Evolutionary conservation across 2,797 vertebrate species (phyloP).

Genomic region (Cynopterus sphinx): DNA sequence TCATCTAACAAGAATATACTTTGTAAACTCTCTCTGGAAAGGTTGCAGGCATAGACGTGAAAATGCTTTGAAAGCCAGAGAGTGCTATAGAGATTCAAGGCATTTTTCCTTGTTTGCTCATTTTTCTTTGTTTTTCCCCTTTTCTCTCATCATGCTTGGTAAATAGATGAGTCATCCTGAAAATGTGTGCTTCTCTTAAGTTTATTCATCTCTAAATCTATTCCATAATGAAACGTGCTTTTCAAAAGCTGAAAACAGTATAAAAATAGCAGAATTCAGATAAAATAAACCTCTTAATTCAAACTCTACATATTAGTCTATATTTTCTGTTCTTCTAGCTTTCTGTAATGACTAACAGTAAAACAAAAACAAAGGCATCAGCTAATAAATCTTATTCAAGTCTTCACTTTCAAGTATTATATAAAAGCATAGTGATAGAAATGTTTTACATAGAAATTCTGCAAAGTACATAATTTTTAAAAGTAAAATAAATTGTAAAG

Average conservation of each 20-base stretch:
- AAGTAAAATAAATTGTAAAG: constrained; percentile 50
- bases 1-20: not conserved
- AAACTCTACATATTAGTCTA: not conserved
- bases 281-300: not conserved
- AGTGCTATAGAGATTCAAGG: not conserved
- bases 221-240: constrained; percentile 49
- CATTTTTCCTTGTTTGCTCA: constrained; percentile 39
- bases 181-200: constrained; percentile 56
- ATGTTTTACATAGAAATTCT: not conserved
- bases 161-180: constrained; percentile 68
- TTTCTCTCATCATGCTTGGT: constrained; percentile 36
- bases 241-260: constrained; percentile 30
- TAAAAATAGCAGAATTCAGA: constrained; percentile 7
- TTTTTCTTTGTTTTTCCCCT: constrained; percentile 49
- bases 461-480: constrained; percentile 15
- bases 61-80: not conserved
- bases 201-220: constrained; percentile 41
- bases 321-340: not conserved
- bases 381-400: not conserved
- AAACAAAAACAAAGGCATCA: not conserved
- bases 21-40: not conserved
- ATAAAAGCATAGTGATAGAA: not conserved
- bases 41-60: not conserved
- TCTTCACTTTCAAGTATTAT: not conserved
- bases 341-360: not conserved